Conservation (phyloP, 1,140 invertebrate species). For the Lycorma delicatula region DNA sequence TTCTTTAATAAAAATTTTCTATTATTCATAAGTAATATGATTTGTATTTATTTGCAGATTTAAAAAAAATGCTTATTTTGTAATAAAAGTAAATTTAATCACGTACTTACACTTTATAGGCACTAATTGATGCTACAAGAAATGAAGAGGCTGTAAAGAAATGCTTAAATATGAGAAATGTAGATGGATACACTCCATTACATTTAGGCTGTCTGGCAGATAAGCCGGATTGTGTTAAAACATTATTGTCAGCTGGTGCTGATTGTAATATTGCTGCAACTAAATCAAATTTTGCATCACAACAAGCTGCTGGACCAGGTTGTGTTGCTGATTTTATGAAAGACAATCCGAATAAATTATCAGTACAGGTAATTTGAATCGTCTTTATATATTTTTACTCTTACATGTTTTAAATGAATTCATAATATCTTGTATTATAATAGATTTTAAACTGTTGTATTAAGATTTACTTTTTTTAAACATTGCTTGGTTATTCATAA, state of each 20-base stretch:
- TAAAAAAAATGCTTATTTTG: no score
- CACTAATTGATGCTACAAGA: not conserved
- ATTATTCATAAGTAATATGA: no score
- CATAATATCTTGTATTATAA: not conserved
- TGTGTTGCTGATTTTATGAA: constrained; percentile 59
- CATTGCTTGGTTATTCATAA: no score
- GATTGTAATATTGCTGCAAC: constrained; percentile 67
- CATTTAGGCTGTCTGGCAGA: constrained; percentile 77
- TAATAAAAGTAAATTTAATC: not conserved
- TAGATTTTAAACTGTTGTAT: not conserved
- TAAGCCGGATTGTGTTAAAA: constrained; percentile 79
- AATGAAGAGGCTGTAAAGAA: constrained; percentile 18
- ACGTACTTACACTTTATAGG: not conserved
- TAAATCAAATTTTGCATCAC: constrained; percentile 28
- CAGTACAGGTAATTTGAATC: constrained; percentile 31
- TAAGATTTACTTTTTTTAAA: no score
- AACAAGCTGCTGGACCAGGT: constrained; percentile 39
- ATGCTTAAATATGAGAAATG: constrained; percentile 68
- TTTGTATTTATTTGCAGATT: no score
- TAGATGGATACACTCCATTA: constrained; percentile 72
- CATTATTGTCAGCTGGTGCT: constrained; percentile 69
- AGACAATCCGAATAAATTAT: constrained; percentile 56
- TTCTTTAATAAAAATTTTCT: no score
- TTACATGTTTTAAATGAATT: constrained; percentile 8
- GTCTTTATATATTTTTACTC: not conserved